Evolutionary conservation across 2,113 vertebrate genomes (phyloP).

Genomic region (Triplophysa dalaica): DNA sequence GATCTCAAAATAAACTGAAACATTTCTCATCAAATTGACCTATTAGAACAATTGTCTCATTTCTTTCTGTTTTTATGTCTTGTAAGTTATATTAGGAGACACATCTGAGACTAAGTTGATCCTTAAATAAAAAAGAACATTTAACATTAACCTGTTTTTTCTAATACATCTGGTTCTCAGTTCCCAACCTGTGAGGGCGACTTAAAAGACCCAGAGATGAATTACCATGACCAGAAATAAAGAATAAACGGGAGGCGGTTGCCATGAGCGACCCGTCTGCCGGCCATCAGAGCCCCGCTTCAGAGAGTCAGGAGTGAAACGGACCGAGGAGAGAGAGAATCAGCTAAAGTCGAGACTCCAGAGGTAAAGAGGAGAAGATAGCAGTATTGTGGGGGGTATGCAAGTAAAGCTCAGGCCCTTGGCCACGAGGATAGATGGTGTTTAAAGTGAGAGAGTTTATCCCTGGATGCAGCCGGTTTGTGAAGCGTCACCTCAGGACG

Average conservation of each 20-base stretch:
- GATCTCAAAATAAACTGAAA: too few species aligned
- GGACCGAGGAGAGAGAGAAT: background rate
- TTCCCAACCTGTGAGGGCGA: too few species aligned
- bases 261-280: slow-evolving; percentile 43
- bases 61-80: too few species aligned
- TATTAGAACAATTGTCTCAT: too few species aligned
- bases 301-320: background rate
- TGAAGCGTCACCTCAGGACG: slow-evolving; percentile 73
- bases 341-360: background rate
- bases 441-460: slow-evolving; percentile 61
- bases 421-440: slow-evolving; percentile 64
- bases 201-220: slow-evolving; percentile 17
- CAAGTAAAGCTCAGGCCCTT: slow-evolving; percentile 56
- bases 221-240: slow-evolving; percentile 21
- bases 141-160: too few species aligned
- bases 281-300: slow-evolving; percentile 9
- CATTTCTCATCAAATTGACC: too few species aligned
- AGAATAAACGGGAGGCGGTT: slow-evolving; percentile 39
- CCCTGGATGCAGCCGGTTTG: slow-evolving; percentile 72
- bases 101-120: too few species aligned
- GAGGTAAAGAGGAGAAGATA: slow-evolving; percentile 45
- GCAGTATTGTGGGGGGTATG: slow-evolving; percentile 51
- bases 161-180: too few species aligned
- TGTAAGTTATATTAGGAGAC: too few species aligned
- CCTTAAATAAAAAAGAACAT: too few species aligned